Conservation (phyloP, 2,113 vertebrate species). For the Morone saxatilis region DNA sequence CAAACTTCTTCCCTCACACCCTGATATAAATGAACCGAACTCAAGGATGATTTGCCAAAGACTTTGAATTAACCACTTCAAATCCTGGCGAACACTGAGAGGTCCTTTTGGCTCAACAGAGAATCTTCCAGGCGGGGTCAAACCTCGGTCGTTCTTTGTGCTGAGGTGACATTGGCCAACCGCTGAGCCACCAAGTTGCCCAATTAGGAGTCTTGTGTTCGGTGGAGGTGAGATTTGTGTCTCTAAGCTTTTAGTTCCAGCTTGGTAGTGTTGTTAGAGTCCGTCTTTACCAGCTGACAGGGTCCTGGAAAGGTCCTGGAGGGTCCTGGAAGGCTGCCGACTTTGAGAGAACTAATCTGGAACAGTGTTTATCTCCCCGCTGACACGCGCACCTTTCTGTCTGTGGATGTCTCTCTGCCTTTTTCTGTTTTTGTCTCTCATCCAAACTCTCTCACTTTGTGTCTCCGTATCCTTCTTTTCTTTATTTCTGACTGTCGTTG, state of each 20-base stretch:
- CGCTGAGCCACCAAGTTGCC: background rate
- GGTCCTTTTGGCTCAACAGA: background rate
- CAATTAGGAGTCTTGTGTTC: conserved; percentile 35
- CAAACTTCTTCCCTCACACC: background rate
- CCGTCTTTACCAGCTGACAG: background rate
- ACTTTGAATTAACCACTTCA: background rate
- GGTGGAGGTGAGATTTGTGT: background rate
- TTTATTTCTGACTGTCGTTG: background rate
- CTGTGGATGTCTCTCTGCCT: background rate
- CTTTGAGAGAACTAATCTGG: conserved; percentile 4
- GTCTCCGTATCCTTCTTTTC: background rate
- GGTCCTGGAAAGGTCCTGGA: conserved; percentile 31
- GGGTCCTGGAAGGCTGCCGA: conserved; percentile 10
- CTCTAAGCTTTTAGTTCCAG: conserved; percentile 15
- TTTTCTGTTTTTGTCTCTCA: background rate
- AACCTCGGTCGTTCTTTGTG: background rate
- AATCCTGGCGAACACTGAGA: background rate
- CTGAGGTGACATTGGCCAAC: background rate
- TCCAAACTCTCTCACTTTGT: background rate
- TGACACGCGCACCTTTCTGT: background rate
- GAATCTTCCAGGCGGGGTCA: background rate
- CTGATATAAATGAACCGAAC: conserved; percentile 7
- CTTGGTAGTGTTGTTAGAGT: background rate
- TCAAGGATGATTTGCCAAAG: background rate
- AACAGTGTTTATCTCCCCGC: background rate